These are phyloP conservation scores for Sebastes fasciatus DNA, from an alignment of 2,113 vertebrate species.

Conservation along the genomic window DNA sequence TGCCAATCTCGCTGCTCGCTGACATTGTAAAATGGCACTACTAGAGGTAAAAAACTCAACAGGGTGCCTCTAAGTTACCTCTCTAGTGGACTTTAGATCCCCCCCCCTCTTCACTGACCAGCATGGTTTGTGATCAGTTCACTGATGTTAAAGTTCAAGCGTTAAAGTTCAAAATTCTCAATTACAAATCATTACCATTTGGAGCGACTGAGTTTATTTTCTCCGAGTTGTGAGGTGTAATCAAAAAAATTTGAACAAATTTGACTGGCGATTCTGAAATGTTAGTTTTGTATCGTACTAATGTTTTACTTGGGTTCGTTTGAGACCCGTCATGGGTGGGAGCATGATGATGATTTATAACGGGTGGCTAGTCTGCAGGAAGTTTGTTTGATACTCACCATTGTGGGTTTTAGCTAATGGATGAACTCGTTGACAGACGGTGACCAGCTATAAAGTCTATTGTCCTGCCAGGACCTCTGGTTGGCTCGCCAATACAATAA, in stretches of 20 bases:
- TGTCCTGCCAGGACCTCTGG: background rate
- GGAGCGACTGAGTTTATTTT: background rate
- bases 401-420: conserved; percentile 6
- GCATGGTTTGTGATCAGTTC: background rate
- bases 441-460: background rate
- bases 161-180: background rate
- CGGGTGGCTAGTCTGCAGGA: no score
- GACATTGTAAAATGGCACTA: background rate
- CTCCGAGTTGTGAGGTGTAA: background rate
- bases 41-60: background rate
- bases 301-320: background rate
- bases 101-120: background rate
- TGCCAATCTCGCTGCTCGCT: background rate
- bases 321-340: background rate
- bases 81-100: background rate
- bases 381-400: background rate
- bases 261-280: background rate
- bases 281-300: no score
- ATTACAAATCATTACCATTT: conserved; percentile 5
- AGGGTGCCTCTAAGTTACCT: background rate
- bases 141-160: background rate
- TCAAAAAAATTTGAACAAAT: background rate
- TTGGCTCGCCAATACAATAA: conserved; percentile 1
- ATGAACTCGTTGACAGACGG: conserved; percentile 25
- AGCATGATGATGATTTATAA: no score